phyloP scores from a whole-genome alignment of 1,140 invertebrate genomes.

The Drosophila ironensis region DNA sequence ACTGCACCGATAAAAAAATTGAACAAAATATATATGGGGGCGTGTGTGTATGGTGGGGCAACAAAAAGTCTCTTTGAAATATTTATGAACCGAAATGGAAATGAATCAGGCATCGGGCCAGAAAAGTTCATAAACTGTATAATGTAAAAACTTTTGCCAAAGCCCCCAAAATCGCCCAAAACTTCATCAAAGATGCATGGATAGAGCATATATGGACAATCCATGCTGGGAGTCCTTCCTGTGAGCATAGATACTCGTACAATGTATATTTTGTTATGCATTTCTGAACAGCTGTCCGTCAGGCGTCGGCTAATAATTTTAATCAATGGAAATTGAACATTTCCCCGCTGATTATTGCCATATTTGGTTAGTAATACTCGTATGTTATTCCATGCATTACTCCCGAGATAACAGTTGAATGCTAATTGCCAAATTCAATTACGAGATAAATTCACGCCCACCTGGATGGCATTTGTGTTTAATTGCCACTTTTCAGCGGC shows the following conservation, averaged over 20 bases:
- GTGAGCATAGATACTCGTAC: too few species aligned
- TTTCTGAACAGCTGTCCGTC: not conserved
- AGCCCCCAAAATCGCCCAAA: slow-evolving; percentile 2
- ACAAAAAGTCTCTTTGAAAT: slow-evolving; percentile 4
- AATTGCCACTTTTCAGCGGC: slow-evolving; percentile 7
- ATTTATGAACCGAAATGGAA: slow-evolving; percentile 42
- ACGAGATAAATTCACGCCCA: slow-evolving; percentile 21
- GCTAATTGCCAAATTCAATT: slow-evolving; percentile 51
- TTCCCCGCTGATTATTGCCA: slow-evolving; percentile 16
- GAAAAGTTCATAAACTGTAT: slow-evolving; percentile 28
- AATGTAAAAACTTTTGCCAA: slow-evolving; percentile 38
- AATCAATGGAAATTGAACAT: slow-evolving; percentile 33
- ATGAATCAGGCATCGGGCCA: slow-evolving; percentile 18
- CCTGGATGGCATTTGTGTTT: slow-evolving; percentile 25
- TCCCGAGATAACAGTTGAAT: slow-evolving; percentile 35
- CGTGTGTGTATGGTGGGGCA: not conserved
- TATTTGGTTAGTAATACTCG: slow-evolving; percentile 40
- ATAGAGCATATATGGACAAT: too few species aligned
- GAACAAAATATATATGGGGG: not conserved
- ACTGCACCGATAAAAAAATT: slow-evolving; percentile 16
- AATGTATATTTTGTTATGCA: too few species aligned
- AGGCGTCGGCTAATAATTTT: slow-evolving; percentile 24
- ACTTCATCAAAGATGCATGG: slow-evolving; percentile 38
- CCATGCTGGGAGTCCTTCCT: too few species aligned
- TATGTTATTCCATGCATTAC: slow-evolving; percentile 36